Base-by-base conservation (phyloP, 2,113 vertebrate genomes). In the Herpetotheres cachinnans region DNA sequence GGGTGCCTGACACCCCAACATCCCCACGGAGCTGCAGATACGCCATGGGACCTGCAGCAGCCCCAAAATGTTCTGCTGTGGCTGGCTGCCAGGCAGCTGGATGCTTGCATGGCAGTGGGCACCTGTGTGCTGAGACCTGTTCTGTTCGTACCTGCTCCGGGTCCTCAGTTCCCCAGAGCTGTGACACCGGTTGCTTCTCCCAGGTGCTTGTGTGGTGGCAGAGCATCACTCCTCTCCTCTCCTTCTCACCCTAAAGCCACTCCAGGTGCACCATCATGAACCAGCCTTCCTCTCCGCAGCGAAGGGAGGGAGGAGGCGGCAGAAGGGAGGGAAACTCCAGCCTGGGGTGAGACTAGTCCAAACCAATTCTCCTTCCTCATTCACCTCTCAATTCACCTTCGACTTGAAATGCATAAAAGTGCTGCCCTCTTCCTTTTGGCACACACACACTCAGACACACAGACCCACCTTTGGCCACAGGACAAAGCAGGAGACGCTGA, bases 121-220 rank as follows among this genome's bases (percentile, higher is more conserved):
- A 65, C 25, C 38, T 13, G 10, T 4, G 7, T 46, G 82, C 49
- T 25, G 59, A 38, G 63, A 74, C 32, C 49, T 38, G 27, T 15
- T 46, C 14, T 46, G 21, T 16, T 47, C 5, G 0, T 20, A 16
- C 52, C 27, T 0, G 1, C 55, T 26, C 20, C 2, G 0, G 36
- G 10, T 36, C 46, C 27, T 25, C 52, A 2, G 7, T 14, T 67
- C 34, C 30, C 58, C 13, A 2, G 61, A 73, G 52, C 26, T 59
- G 24, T 52, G 42, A 24, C 40, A 13, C 30, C 3, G 24, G 12
- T 19, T 65, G 34, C 52, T 63, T 69, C 30, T 84, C 29, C 50
- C 30, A 4, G 18, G 18, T 16, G 47, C 13, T 66, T 24, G 12
- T 3, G 16, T 9, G 40, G 61, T 46, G 67, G 10, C 34, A 88